Evolutionary conservation across 2,888 invertebrate species (phyloP).

Genomic region (Itoplectis maculator): DNA sequence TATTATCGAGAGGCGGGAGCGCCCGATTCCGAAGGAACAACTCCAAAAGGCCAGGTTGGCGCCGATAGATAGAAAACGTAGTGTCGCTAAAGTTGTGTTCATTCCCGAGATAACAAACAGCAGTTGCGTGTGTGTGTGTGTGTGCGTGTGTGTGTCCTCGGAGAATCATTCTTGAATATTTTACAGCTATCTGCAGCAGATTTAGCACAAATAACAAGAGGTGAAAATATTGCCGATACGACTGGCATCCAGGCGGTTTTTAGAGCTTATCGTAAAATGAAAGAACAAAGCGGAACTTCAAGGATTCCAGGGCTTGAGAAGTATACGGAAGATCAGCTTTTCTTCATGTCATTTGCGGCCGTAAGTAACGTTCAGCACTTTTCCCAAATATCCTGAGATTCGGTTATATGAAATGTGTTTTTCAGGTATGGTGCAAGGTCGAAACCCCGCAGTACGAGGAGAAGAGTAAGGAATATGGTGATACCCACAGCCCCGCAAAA

Average conservation of each 20-base stretch:
- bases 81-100: background rate
- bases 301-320: conserved; percentile 88
- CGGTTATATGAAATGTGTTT: no score
- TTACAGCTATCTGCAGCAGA: background rate
- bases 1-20: conserved; percentile 47
- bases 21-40: conserved; percentile 10
- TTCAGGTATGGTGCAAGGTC: conserved; percentile 54
- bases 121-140: no score
- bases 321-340: conserved; percentile 89
- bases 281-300: conserved; percentile 75
- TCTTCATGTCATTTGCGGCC: conserved; percentile 87
- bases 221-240: conserved; percentile 94
- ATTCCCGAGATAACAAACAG: background rate
- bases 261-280: conserved; percentile 85
- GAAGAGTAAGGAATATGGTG: conserved; percentile 4
- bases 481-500: conserved; percentile 55
- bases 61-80: background rate
- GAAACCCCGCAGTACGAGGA: conserved; percentile 36
- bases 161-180: no score
- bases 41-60: conserved; percentile 17
- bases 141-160: no score
- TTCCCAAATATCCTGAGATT: no score
- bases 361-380: conserved; percentile 41
- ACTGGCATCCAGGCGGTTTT: conserved; percentile 92
- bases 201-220: conserved; percentile 14